phyloP scores from a whole-genome alignment of 92 coral and sea anemone species.

The Metridium senile region DNA sequence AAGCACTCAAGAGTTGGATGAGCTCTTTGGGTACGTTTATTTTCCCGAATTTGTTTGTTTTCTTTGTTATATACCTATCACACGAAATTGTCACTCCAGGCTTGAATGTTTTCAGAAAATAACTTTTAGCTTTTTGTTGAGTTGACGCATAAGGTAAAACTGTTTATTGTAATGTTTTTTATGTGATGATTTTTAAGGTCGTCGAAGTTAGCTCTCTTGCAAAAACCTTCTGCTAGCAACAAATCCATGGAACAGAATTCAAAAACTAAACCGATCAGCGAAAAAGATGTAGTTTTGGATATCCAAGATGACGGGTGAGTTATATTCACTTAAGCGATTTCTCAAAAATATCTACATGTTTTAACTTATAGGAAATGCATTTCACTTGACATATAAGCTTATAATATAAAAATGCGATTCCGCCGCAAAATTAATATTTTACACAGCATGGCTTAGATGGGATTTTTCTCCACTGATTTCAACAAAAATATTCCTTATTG shows the following conservation, averaged over 20 bases:
- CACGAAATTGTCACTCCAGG: slow-evolving; percentile 18
- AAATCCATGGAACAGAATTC: background rate
- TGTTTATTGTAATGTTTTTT: no score
- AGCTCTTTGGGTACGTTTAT: slow-evolving; percentile 14
- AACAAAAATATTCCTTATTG: background rate
- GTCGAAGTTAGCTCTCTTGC: slow-evolving; percentile 14
- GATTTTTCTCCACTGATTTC: background rate
- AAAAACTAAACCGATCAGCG: background rate
- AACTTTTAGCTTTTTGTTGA: background rate
- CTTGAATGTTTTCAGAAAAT: background rate
- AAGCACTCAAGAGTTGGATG: slow-evolving; percentile 15
- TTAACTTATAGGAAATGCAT: slow-evolving; percentile 3
- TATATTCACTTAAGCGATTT: background rate
- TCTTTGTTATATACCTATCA: slow-evolving; percentile 6
- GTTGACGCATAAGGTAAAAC: background rate
- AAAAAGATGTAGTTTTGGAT: slow-evolving; percentile 28
- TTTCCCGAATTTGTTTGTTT: slow-evolving; percentile 7
- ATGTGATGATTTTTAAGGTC: slow-evolving; percentile 15
- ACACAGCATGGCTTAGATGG: background rate
- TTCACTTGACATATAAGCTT: background rate
- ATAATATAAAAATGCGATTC: background rate
- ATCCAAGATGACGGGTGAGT: slow-evolving; percentile 21
- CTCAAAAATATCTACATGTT: background rate
- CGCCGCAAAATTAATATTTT: slow-evolving; percentile 12
- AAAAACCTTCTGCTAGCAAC: background rate